Evolutionary conservation across 2,888 invertebrate genomes (phyloP), one percentile per base, ranked within the genome.

Genomic region (Yponomeuta malinellus): DNA sequence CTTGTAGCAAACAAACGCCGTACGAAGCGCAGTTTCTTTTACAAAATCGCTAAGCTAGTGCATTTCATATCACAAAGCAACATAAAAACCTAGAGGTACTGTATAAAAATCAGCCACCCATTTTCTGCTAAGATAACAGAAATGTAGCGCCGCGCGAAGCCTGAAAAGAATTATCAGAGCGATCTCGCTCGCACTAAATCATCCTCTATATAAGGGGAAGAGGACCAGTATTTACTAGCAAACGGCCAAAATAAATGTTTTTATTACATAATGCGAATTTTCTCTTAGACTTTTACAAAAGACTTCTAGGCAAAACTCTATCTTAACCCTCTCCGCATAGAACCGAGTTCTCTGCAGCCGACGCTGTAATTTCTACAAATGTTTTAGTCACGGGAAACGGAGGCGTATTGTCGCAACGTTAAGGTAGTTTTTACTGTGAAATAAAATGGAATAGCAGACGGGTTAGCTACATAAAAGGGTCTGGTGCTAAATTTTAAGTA

Each of bases 201-300:
- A 91, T 83, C 76, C 87, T 59, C 12, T 87, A 90, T 79, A 90
- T 89, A 91, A 87, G 90, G 90, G 91, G 89, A 86, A 90, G 87
- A 86, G 86, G 83, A 85, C 83, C 87, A 83, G 83, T 89, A 88
- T 90, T 89, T 91, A 91, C 90, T 88, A 85, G 82, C 86, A 88
- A 89, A 90, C 90, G 89, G 86, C 86, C 88, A 88, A 90, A 91
- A 92, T 90, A 91, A 90, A 91, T 90, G 90, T 91, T 91, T 90
- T 90, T 88, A 89, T 91, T 91, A 91, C 90, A 91, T 90, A 90
- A 89, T 87, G 84, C 88, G 89, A 86, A 84, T 87, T 89, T 90
- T 90, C 91, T 92, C 89, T 80, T 84, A 88, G 86, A 86, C 85
- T 81, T 83, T 84, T 85, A 85, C 82, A 76, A 71, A 0, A 70